Base-by-base conservation (phyloP, 2,113 vertebrate species). In the Lichenostomus cassidix region DNA sequence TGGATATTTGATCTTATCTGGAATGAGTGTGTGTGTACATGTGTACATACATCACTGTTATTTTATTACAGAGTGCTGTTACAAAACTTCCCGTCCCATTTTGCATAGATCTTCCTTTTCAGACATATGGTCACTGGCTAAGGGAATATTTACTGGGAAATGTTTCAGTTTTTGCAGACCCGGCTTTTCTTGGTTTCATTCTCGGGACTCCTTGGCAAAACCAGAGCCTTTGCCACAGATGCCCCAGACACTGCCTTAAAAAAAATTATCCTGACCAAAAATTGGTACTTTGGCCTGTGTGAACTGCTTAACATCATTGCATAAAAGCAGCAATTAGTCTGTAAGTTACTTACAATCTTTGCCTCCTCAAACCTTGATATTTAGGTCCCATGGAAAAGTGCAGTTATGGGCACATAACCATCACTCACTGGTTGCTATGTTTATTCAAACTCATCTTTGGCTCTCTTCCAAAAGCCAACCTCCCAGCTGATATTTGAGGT, bases 191-290 rank as follows among this genome's bases (percentile, higher is more conserved):
- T 87, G 46, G 46, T 97, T 97, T 97, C 91, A 95, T 98, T 97
- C 96, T 89, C 87, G 85, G 95, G 96, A 96, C 96, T 97, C 84
- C 96, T 92, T 3, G n/a, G 97, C 96, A 97, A 97, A 93, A 96
- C 93, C 95, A 95, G 97, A 95, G 96, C 96, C 95, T 97, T 94
- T 92, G 69, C 98, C 98, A 96, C 98, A 98, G 96, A 96, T 83
- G 96, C 98, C 98, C 97, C 98, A 98, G 98, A 98, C 96, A 94
- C 95, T 96, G 96, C 95, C 98, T 98, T 97, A 95, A 93, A 97
- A 97, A 97, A 93, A 91, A 96, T 80, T 85, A 92, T 94, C 71
- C 97, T 85, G 96, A 98, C 97, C 97, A 97, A 97, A 97, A 97
- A 97, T 55, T 96, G 97, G 55, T 94, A 93, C 91, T 95, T 97